Percentiles rank a stretch among this genome's conserved stretches.
Evolutionary conservation across 2,888 invertebrate species (phyloP).

Genomic region (Prosapia bicincta): DNA sequence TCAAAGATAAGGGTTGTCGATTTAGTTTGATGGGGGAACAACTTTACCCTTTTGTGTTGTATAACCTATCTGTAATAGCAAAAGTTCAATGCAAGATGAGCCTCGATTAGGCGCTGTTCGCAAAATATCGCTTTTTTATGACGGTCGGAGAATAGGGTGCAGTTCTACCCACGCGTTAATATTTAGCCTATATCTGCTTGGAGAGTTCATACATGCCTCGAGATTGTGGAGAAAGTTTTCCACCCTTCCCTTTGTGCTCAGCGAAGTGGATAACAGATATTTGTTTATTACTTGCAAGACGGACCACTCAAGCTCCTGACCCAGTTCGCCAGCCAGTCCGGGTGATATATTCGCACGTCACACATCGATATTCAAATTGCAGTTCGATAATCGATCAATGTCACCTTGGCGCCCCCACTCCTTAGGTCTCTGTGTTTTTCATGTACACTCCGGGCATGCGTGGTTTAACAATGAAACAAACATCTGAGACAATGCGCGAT

Average conservation of each 20-base stretch:
- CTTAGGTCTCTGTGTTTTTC: too few species aligned
- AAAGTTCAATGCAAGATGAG: not conserved
- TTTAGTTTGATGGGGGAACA: not conserved
- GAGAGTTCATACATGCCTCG: too few species aligned
- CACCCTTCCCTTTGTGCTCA: too few species aligned
- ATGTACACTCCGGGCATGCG: not conserved
- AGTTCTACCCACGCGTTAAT: too few species aligned
- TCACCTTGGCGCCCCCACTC: not conserved
- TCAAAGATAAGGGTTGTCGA: constrained; percentile 4
- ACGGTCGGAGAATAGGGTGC: too few species aligned
- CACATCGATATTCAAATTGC: constrained; percentile 21
- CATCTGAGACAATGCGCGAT: too few species aligned
- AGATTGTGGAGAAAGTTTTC: too few species aligned
- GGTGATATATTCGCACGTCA: constrained; percentile 20
- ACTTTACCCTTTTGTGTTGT: not conserved
- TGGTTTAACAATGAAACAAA: not conserved
- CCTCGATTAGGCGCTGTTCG: too few species aligned
- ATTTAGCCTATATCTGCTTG: too few species aligned
- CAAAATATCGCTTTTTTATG: too few species aligned
- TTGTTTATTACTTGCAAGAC: not conserved
- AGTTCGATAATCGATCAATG: constrained; percentile 21
- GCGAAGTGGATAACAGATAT: too few species aligned
- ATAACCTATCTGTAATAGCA: not conserved
- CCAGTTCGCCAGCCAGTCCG: constrained; percentile 17
- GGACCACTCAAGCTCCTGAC: constrained; percentile 4